Conservation (phyloP, 2,797 vertebrate genomes). For the Centroberyx gerrardi region DNA sequence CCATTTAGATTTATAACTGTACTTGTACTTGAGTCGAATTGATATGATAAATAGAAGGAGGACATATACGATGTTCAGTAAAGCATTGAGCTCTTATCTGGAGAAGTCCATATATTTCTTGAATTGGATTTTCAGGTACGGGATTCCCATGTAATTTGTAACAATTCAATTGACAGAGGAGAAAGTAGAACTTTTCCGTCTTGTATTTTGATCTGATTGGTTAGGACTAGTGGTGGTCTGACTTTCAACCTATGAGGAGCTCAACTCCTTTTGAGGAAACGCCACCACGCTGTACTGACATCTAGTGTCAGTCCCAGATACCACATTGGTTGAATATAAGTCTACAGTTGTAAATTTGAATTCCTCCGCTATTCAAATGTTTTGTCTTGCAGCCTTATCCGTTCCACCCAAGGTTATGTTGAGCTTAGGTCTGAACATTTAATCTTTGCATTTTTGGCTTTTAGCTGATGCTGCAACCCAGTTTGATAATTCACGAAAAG, state of each 20-base stretch:
- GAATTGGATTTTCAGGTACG: not conserved
- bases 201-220: constrained; percentile 79
- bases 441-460: not conserved
- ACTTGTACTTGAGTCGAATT: no score
- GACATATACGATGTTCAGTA: no score
- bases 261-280: constrained; percentile 41
- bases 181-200: constrained; percentile 60
- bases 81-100: not conserved
- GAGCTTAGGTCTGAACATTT: not conserved
- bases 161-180: not conserved
- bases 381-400: constrained; percentile 1
- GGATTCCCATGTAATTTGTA: not conserved
- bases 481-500: not conserved
- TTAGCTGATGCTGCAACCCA: not conserved
- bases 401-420: not conserved
- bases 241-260: constrained; percentile 76
- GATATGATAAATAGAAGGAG: no score
- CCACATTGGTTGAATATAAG: constrained; percentile 9
- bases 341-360: not conserved
- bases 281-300: constrained; percentile 73
- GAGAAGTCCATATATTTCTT: not conserved
- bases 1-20: no score
- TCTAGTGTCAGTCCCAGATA: constrained; percentile 74
- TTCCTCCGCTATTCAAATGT: constrained; percentile 8
- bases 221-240: constrained; percentile 79